A percentile compares a stretch with the other conserved stretches of the same genome.
These are phyloP conservation scores for Triops longicaudatus DNA, from an alignment of 1,140 invertebrate genomes.

Conservation along the genomic window DNA sequence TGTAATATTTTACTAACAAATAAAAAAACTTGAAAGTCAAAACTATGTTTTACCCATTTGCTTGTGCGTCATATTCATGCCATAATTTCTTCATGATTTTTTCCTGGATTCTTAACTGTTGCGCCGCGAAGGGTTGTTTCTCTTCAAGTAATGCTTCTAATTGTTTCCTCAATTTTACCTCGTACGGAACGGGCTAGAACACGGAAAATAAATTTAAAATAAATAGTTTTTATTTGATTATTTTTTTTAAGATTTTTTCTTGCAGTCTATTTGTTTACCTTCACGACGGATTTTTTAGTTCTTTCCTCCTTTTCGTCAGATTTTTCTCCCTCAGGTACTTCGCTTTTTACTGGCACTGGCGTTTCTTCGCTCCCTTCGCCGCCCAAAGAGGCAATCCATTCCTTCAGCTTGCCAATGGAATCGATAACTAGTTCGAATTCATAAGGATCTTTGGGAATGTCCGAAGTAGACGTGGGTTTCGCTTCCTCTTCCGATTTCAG, in stretches of 20 bases:
- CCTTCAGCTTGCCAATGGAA: slow-evolving; percentile 18
- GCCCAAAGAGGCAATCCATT: slow-evolving; percentile 21
- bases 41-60: not conserved
- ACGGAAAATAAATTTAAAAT: no score
- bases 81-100: slow-evolving; percentile 23
- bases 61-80: slow-evolving; percentile 21
- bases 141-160: slow-evolving; percentile 20
- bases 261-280: not conserved
- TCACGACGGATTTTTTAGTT: not conserved
- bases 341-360: slow-evolving; percentile 10
- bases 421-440: slow-evolving; percentile 25
- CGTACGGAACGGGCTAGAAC: not conserved
- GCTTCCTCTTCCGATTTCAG: slow-evolving; percentile 6
- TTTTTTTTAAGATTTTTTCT: no score
- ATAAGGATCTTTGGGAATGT: slow-evolving; percentile 20
- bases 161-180: slow-evolving; percentile 18
- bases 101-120: slow-evolving; percentile 21
- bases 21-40: not conserved
- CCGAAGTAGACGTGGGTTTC: not conserved
- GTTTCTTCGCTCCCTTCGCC: slow-evolving; percentile 10
- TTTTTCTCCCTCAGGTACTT: not conserved
- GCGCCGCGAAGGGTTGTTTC: slow-evolving; percentile 16
- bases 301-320: not conserved
- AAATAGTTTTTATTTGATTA: no score
- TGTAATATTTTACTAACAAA: not conserved